Conservation (phyloP, 1,140 invertebrate species). For the Sogatella furcifera region DNA sequence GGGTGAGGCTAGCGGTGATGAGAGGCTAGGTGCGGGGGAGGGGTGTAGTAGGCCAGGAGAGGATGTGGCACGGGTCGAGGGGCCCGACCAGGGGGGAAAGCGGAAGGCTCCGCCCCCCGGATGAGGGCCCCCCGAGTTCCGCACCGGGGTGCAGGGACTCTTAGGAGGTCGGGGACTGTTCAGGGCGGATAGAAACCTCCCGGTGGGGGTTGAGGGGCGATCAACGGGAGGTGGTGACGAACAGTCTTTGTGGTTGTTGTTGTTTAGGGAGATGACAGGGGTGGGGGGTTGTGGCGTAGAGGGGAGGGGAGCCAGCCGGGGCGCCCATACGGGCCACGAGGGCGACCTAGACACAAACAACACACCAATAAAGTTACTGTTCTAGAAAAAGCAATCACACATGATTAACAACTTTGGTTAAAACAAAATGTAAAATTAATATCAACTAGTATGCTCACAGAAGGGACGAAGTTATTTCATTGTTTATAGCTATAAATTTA, state of each 20-base stretch:
- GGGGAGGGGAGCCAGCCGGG: slow-evolving; percentile 28
- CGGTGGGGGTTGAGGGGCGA: slow-evolving; percentile 9
- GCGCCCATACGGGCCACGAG: slow-evolving; percentile 44
- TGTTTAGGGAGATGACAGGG: neutral
- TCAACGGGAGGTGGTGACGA: slow-evolving; percentile 30
- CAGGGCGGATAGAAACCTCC: neutral
- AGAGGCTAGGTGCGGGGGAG: neutral
- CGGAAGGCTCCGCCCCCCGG: slow-evolving; percentile 20
- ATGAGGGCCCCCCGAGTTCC: slow-evolving; percentile 4
- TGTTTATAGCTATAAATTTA: too few species aligned
- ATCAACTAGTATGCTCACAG: too few species aligned
- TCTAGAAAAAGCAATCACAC: slow-evolving; percentile 2
- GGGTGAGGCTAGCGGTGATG: slow-evolving; percentile 23
- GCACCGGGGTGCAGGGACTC: slow-evolving; percentile 17
- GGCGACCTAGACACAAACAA: slow-evolving; percentile 36
- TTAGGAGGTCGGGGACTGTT: slow-evolving; percentile 18
- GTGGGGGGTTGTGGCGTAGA: slow-evolving; percentile 14
- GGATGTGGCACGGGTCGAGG: slow-evolving; percentile 36
- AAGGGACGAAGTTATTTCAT: too few species aligned
- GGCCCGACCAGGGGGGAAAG: slow-evolving; percentile 29
- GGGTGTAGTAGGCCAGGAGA: slow-evolving; percentile 41
- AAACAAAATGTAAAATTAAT: neutral
- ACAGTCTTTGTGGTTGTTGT: too few species aligned
- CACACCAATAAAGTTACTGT: neutral
- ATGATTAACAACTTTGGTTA: neutral